These are phyloP conservation scores for Rhipidura dahli DNA, from an alignment of 2,113 vertebrate genomes.

Conservation along the genomic window DNA sequence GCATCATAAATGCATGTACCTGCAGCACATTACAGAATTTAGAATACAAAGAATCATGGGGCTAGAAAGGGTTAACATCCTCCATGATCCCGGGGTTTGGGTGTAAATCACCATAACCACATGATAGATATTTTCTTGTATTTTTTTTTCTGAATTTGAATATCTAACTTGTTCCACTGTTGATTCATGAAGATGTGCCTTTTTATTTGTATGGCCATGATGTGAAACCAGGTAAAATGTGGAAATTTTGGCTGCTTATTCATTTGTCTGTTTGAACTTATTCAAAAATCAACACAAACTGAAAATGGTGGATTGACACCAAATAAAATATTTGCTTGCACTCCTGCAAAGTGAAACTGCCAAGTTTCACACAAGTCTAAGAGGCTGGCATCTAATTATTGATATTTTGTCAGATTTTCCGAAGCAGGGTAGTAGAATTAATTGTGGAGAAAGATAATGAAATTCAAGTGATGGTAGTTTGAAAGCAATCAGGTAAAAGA, in stretches of 20 bases:
- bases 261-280: neutral
- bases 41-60: neutral
- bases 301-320: neutral
- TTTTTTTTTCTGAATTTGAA: neutral
- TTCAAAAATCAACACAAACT: neutral
- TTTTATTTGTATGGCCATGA: neutral
- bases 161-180: neutral
- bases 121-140: neutral
- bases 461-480: neutral
- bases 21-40: neutral
- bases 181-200: neutral
- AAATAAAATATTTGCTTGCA: conserved; percentile 28
- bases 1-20: neutral
- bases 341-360: neutral
- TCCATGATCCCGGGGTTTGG: neutral
- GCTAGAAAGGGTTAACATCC: neutral
- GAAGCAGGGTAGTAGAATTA: neutral
- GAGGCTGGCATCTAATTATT: neutral
- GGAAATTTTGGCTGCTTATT: neutral
- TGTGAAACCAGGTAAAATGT: conserved; percentile 1
- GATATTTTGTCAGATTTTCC: conserved; percentile 30
- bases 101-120: neutral
- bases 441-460: neutral
- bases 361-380: neutral
- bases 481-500: neutral